Conservation (phyloP, 2,797 vertebrate genomes). For the Protosalanx chinensis region DNA sequence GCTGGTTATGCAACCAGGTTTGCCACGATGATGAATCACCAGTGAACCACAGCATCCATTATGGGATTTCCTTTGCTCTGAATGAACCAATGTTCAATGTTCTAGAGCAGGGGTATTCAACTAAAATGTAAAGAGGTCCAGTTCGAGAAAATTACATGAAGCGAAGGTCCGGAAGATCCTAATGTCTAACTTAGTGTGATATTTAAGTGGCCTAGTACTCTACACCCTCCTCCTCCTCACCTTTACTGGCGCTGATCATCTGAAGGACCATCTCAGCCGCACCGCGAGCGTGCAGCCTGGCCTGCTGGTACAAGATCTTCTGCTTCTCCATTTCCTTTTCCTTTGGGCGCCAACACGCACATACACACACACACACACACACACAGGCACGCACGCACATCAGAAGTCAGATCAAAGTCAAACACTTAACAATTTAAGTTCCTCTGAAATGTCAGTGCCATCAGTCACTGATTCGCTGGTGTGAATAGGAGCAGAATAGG, state of each 20-base stretch:
- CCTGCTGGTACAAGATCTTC: slow-evolving; percentile 96
- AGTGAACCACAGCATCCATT: no score
- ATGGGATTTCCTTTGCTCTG: no score
- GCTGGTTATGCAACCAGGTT: no score
- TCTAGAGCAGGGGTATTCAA: no score
- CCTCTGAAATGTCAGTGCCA: background rate
- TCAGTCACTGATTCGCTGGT: background rate
- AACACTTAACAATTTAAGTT: background rate
- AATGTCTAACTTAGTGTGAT: no score
- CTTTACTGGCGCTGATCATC: slow-evolving; percentile 98
- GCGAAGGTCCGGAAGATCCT: no score
- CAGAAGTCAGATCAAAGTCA: background rate
- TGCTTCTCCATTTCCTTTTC: slow-evolving; percentile 99
- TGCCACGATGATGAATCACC: no score
- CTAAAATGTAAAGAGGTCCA: no score
- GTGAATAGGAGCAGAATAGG: background rate
- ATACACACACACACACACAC: slow-evolving; percentile 8
- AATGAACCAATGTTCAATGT: no score
- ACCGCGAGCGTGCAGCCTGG: slow-evolving; percentile 91
- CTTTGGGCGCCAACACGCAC: slow-evolving; percentile 58
- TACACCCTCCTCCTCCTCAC: slow-evolving; percentile 56
- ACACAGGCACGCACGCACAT: slow-evolving; percentile 7
- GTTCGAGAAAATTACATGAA: no score
- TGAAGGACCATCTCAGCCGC: slow-evolving; percentile 98
- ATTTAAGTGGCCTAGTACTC: no score